Conservation (phyloP, 1,140 invertebrate species). For the Zaprionus davidi region DNA sequence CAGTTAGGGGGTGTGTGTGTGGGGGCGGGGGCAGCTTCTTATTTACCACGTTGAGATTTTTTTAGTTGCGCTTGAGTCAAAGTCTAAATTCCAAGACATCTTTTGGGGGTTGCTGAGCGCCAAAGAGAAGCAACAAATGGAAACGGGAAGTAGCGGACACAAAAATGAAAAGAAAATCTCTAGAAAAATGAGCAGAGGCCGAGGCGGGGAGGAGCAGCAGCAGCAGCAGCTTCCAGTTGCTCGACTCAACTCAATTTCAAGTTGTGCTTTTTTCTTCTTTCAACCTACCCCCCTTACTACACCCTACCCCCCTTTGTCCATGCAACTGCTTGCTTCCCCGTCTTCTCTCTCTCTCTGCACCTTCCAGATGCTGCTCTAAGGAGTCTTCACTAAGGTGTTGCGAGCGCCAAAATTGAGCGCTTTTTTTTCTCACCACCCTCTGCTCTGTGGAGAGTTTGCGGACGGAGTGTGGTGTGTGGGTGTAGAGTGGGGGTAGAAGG, state of each 20-base stretch:
- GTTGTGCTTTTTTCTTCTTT: background rate
- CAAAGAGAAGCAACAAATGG: conserved; percentile 17
- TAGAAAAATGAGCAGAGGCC: conserved; percentile 30
- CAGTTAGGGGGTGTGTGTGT: background rate
- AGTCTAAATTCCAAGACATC: conserved; percentile 51
- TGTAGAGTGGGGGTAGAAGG: conserved; percentile 10
- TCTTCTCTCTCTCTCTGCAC: conserved; percentile 4
- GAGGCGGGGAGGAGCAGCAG: background rate
- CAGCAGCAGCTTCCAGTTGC: conserved; percentile 23
- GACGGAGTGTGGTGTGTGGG: background rate
- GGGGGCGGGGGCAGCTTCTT: conserved; percentile 11
- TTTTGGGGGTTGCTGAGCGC: conserved; percentile 55
- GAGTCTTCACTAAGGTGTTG: conserved; percentile 56
- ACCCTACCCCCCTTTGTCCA: background rate
- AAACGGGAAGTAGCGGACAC: conserved; percentile 9
- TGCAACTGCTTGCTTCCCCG: background rate
- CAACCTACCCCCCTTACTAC: background rate
- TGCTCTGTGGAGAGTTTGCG: background rate
- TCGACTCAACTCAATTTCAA: conserved; percentile 40
- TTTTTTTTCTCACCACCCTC: conserved; percentile 59
- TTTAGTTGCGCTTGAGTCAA: conserved; percentile 58
- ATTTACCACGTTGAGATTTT: conserved; percentile 60
- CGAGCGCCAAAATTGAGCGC: conserved; percentile 68
- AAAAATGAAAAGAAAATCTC: conserved; percentile 5
- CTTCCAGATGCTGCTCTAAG: conserved; percentile 22